Conservation (phyloP, 2,797 vertebrate species). For the Atherinosoma microstoma region DNA sequence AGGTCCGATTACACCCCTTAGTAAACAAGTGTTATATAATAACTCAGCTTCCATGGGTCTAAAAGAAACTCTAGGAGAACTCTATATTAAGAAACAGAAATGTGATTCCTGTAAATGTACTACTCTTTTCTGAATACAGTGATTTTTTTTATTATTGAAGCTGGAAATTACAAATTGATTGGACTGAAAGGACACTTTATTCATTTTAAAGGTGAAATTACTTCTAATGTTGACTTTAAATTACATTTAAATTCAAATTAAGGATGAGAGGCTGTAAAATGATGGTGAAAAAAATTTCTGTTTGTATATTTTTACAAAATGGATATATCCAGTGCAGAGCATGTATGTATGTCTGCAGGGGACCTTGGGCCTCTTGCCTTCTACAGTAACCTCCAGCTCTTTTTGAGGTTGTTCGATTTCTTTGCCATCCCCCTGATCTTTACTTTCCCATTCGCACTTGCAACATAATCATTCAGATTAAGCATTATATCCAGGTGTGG, state of each 20-base stretch:
- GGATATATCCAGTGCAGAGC: not conserved
- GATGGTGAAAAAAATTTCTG: not conserved
- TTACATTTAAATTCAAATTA: not conserved
- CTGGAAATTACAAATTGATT: not conserved
- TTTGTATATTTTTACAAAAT: too few relatives aligned
- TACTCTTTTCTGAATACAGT: not conserved
- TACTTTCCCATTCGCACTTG: not conserved
- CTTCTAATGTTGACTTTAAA: not conserved
- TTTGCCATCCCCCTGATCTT: not conserved
- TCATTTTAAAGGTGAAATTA: not conserved
- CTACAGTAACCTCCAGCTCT: not conserved
- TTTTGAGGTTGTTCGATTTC: not conserved
- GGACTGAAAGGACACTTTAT: not conserved
- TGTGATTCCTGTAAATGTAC: not conserved
- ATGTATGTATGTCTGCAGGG: not conserved
- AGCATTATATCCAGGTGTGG: not conserved
- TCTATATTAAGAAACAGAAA: slow-evolving; percentile 51
- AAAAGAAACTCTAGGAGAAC: slow-evolving; percentile 50
- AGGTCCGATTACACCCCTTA: slow-evolving; percentile 57
- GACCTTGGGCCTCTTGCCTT: not conserved
- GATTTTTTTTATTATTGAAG: not conserved
- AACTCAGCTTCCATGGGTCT: slow-evolving; percentile 13
- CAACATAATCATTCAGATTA: not conserved
- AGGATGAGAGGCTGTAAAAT: not conserved
- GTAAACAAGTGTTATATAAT: slow-evolving; percentile 64